Evolutionary conservation across 2,113 vertebrate species (phyloP).

Genomic region (Dendropsophus ebraccatus): DNA sequence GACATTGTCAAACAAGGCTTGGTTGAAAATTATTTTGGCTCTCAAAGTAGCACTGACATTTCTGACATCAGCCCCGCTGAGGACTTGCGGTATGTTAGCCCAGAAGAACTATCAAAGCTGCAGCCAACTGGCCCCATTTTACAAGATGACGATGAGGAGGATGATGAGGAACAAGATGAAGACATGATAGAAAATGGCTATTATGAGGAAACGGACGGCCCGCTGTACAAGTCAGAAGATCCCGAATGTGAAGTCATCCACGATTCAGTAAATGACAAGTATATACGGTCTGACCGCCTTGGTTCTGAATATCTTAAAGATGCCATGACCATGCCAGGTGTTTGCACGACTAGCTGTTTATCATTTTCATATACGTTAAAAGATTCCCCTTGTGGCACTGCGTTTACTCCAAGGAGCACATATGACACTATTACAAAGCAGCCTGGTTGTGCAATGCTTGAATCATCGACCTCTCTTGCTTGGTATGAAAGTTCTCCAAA

Average conservation of each 20-base stretch:
- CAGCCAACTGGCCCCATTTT: slow-evolving; percentile 71
- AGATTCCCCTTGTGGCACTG: slow-evolving; percentile 75
- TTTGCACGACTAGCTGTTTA: slow-evolving; percentile 78
- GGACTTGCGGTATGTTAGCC: slow-evolving; percentile 69
- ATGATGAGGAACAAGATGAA: slow-evolving; percentile 79
- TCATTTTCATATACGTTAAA: slow-evolving; percentile 74
- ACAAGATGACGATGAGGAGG: slow-evolving; percentile 75
- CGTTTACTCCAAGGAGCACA: slow-evolving; percentile 73
- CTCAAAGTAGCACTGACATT: slow-evolving; percentile 82
- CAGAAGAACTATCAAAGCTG: slow-evolving; percentile 66
- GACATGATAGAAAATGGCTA: slow-evolving; percentile 97
- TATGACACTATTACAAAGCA: slow-evolving; percentile 77
- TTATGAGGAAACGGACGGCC: slow-evolving; percentile 86
- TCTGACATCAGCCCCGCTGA: slow-evolving; percentile 82
- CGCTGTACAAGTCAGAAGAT: slow-evolving; percentile 75
- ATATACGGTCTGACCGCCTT: slow-evolving; percentile 68
- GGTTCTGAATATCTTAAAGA: slow-evolving; percentile 67
- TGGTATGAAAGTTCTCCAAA: slow-evolving; percentile 91
- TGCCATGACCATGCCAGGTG: slow-evolving; percentile 66
- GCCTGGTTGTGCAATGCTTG: slow-evolving; percentile 69
- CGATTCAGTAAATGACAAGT: slow-evolving; percentile 64
- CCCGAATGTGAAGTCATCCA: slow-evolving; percentile 65
- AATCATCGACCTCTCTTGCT: slow-evolving; percentile 71
- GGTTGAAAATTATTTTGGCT: slow-evolving; percentile 97
- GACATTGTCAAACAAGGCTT: slow-evolving; percentile 92